Evolutionary conservation across 2,113 vertebrate genomes (phyloP).

Genomic region (Anolis sagrei): DNA sequence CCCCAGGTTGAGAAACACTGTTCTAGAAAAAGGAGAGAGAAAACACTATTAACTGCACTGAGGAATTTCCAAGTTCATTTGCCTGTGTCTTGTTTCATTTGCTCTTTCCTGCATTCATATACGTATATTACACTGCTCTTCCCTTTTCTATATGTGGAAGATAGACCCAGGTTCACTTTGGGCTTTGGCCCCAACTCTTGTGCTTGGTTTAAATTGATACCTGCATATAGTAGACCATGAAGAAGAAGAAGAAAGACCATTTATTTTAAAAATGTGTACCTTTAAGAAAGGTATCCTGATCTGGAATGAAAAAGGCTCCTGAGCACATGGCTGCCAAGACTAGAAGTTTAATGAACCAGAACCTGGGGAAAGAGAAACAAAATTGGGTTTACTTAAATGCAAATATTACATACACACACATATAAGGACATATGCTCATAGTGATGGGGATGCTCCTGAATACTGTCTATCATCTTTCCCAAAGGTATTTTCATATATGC

Average conservation of each 20-base stretch:
- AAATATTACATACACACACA: not conserved
- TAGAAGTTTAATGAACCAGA: constrained; percentile 95
- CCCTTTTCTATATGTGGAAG: not conserved
- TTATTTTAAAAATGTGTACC: constrained; percentile 74
- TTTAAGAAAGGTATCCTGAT: constrained; percentile 90
- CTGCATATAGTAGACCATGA: not conserved
- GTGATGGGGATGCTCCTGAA: not conserved
- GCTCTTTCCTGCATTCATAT: not conserved
- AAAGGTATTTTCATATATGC: not conserved
- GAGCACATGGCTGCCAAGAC: constrained; percentile 89
- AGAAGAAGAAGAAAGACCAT: not conserved
- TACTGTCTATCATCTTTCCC: not conserved
- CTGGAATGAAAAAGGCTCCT: constrained; percentile 93
- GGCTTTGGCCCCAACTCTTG: not conserved
- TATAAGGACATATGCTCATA: not conserved
- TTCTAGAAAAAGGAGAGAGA: not conserved
- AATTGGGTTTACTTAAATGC: not conserved
- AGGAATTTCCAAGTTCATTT: not conserved
- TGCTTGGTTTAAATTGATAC: not conserved
- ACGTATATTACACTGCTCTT: not conserved
- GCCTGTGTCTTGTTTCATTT: not conserved
- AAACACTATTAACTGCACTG: not conserved
- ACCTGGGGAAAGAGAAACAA: constrained; percentile 77
- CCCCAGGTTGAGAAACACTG: too few species aligned
- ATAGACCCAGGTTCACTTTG: not conserved